A percentile compares a stretch with the other conserved stretches of the same genome.
Evolutionary conservation across 1,140 invertebrate genomes (phyloP).

Genomic region (Helicoverpa zea): DNA sequence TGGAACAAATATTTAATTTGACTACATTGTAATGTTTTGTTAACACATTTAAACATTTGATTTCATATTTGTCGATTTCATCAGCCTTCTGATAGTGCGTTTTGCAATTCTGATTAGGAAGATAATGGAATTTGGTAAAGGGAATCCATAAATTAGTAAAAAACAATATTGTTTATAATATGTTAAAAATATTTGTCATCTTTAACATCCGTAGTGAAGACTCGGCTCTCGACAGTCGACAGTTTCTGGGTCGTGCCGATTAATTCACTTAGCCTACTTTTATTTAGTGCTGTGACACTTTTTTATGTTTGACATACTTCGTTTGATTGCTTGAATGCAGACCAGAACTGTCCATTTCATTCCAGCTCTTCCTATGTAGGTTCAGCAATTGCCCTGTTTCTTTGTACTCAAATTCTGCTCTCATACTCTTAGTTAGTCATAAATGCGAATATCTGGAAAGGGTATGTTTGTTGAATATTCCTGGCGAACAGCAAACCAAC

Average conservation of each 20-base stretch:
- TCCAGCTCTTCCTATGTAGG: constrained; percentile 28
- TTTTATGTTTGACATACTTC: constrained; percentile 70
- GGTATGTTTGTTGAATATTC: constrained; percentile 16
- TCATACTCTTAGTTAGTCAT: neutral
- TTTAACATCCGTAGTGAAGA: constrained; percentile 47
- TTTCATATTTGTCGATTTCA: constrained; percentile 17
- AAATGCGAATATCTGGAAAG: constrained; percentile 6
- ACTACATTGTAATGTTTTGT: constrained; percentile 18
- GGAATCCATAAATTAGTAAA: neutral
- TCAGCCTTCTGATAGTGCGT: constrained; percentile 1
- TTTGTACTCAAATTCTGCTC: constrained; percentile 11
- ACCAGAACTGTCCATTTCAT: constrained; percentile 33
- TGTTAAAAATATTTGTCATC: constrained; percentile 43
- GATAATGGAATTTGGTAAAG: neutral
- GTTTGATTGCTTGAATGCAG: constrained; percentile 53
- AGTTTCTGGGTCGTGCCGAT: constrained; percentile 83
- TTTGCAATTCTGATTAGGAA: constrained; percentile 10
- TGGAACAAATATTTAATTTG: constrained; percentile 28
- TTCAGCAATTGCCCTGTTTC: constrained; percentile 23
- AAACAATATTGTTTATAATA: constrained; percentile 11
- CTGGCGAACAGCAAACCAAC: constrained; percentile 1
- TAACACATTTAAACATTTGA: neutral
- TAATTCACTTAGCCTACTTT: constrained; percentile 85
- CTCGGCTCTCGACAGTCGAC: constrained; percentile 68
- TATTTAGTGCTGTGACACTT: constrained; percentile 72